Percentiles rank a stretch among this genome's conserved stretches.
Conservation (phyloP, 2,888 invertebrate genomes). For the Cremastobaeus sp. region DNA sequence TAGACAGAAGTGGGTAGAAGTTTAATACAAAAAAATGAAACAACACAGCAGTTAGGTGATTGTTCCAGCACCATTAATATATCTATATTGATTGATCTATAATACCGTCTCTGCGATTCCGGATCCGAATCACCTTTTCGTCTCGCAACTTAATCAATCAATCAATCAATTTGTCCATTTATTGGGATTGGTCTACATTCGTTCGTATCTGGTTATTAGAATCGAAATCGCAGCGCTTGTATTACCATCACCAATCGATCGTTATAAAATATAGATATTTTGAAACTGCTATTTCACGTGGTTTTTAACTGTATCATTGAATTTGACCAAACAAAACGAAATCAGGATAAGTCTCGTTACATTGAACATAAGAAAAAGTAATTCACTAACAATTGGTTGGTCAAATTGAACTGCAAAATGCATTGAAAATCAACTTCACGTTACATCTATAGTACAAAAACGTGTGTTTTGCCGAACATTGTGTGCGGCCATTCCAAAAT, state of each 20-base stretch:
- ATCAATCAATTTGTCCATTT: neutral
- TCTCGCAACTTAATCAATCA: neutral
- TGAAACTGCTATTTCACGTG: constrained; percentile 57
- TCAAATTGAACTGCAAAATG: constrained; percentile 45
- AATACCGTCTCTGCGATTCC: constrained; percentile 63
- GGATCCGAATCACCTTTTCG: constrained; percentile 44
- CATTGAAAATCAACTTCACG: constrained; percentile 28
- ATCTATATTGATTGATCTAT: constrained; percentile 62
- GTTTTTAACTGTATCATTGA: constrained; percentile 14
- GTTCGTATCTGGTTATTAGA: constrained; percentile 40
- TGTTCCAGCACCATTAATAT: constrained; percentile 74
- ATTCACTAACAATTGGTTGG: constrained; percentile 18
- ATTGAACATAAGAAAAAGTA: neutral
- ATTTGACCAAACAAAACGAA: constrained; percentile 40
- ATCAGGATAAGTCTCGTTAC: neutral
- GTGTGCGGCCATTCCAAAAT: constrained; percentile 72
- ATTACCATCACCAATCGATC: constrained; percentile 69
- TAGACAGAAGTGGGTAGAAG: constrained; percentile 78
- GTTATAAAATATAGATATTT: constrained; percentile 54
- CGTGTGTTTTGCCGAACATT: constrained; percentile 68
- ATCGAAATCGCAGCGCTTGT: constrained; percentile 67
- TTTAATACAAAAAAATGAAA: constrained; percentile 78
- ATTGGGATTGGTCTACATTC: constrained; percentile 60
- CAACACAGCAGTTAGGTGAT: constrained; percentile 77
- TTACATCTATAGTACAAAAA: constrained; percentile 52